Evolutionary conservation across 2,888 invertebrate genomes (phyloP), one percentile per base, ranked within the genome.

Genomic region (Byasa hedistus): DNA sequence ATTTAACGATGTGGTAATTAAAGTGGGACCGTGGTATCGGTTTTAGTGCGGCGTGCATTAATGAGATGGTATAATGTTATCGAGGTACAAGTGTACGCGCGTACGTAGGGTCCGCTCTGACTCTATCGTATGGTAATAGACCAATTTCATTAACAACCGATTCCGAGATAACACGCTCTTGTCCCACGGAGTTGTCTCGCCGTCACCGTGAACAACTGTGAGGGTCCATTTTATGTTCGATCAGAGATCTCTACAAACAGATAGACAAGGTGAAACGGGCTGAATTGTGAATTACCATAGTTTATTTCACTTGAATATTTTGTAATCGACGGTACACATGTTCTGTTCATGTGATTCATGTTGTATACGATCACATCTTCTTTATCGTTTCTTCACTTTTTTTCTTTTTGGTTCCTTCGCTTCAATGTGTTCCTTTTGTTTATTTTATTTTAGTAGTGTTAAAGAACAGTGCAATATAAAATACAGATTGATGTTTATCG

Each of bases 101-200:
- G 24, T 23, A 27, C n/a, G n/a, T n/a, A n/a, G n/a, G 4, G 22
- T 54, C 44, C 54, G 24, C n/a, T 56, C 48, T 4, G 54, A 23
- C 52, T 27, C 39, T 57, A 58, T 60, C 71, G 71, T 79, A 83
- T 81, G 82, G 76, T 79, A 82, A 84, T 82, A 75, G 75, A 73
- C 76, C 76, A 77, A 82, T 83, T 83, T 81, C 76, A 81, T 80
- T 81, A 82, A 79, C 80, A 76, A 77, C 75, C 75, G 81, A 83
- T 83, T 69, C 63, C 36, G 68, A 79, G 82, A 82, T 81, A 82
- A 78, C 74, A 71, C 69, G 63, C 21, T 61, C 69, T 69, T 76
- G 71, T 75, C 73, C 71, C 69, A 63, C 65, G 65, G 61, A 70
- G 69, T 69, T 74, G 75, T 75, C 72, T 73, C 69, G 70, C 69